These are phyloP conservation scores for Vesta saturnalis DNA, from an alignment of 2,888 invertebrate species.

Conservation along the genomic window DNA sequence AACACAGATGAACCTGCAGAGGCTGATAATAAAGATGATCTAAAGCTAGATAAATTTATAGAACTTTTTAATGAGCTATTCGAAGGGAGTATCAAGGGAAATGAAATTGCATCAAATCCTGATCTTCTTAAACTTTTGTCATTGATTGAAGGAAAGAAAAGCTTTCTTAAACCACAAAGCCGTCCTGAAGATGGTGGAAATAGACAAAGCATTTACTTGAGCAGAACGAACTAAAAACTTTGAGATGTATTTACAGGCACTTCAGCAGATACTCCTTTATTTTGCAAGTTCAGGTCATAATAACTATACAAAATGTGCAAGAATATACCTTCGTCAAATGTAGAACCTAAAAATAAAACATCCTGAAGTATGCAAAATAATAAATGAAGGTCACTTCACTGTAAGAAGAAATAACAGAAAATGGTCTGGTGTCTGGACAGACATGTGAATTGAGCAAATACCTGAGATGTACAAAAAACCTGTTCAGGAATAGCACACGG, in stretches of 20 bases:
- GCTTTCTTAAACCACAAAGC: background rate
- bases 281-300: background rate
- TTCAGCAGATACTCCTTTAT: background rate
- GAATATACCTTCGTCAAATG: conserved; percentile 6
- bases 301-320: conserved; percentile 5
- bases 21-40: too few species aligned
- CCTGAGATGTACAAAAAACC: too few species aligned
- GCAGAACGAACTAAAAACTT: background rate
- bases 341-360: too few species aligned
- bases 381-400: too few species aligned
- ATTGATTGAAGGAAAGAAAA: background rate
- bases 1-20: too few species aligned
- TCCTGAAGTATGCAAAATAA: too few species aligned
- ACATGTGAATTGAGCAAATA: too few species aligned
- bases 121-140: background rate
- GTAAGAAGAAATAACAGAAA: too few species aligned
- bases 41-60: background rate
- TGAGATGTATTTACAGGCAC: too few species aligned
- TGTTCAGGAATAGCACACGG: too few species aligned
- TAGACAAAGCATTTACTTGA: too few species aligned
- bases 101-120: background rate
- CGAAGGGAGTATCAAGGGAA: background rate
- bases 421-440: too few species aligned
- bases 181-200: background rate
- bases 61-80: background rate